Evolutionary conservation across 2,888 invertebrate genomes (phyloP).

Genomic region (Alitta virens): DNA sequence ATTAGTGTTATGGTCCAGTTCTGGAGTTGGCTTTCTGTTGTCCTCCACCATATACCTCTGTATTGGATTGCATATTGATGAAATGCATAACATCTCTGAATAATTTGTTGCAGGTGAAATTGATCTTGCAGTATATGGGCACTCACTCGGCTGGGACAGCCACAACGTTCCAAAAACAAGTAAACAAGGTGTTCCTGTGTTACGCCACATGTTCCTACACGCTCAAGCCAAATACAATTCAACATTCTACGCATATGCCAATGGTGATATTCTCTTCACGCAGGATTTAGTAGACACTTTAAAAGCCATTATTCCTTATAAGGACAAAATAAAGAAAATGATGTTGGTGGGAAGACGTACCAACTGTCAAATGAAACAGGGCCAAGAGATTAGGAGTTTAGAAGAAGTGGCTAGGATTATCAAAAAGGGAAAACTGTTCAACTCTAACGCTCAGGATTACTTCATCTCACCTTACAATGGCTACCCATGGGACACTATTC

Average conservation of each 20-base stretch:
- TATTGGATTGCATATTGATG: too few species aligned
- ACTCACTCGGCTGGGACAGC: slow-evolving; percentile 8
- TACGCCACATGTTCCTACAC: slow-evolving; percentile 19
- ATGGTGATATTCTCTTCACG: slow-evolving; percentile 18
- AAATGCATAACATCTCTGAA: too few species aligned
- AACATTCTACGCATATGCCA: slow-evolving; percentile 17
- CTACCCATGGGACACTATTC: slow-evolving; percentile 18
- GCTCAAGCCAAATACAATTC: slow-evolving; percentile 6
- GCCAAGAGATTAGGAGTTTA: not conserved
- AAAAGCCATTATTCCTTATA: not conserved
- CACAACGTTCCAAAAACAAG: not conserved
- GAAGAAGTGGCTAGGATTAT: not conserved
- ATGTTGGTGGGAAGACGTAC: slow-evolving; percentile 15
- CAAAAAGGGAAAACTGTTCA: slow-evolving; percentile 4
- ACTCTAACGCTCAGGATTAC: slow-evolving; percentile 14
- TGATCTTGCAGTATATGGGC: slow-evolving; percentile 4
- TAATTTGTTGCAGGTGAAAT: slow-evolving; percentile 4
- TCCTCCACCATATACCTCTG: too few species aligned
- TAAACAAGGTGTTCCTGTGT: slow-evolving; percentile 5
- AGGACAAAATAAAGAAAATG: slow-evolving; percentile 6
- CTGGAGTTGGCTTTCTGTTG: too few species aligned
- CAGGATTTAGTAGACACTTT: slow-evolving; percentile 8
- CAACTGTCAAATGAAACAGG: not conserved
- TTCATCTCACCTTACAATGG: slow-evolving; percentile 15
- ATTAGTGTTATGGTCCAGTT: too few species aligned